phyloP scores from a whole-genome alignment of 2,113 vertebrate genomes.

The Dipodomys spectabilis region DNA sequence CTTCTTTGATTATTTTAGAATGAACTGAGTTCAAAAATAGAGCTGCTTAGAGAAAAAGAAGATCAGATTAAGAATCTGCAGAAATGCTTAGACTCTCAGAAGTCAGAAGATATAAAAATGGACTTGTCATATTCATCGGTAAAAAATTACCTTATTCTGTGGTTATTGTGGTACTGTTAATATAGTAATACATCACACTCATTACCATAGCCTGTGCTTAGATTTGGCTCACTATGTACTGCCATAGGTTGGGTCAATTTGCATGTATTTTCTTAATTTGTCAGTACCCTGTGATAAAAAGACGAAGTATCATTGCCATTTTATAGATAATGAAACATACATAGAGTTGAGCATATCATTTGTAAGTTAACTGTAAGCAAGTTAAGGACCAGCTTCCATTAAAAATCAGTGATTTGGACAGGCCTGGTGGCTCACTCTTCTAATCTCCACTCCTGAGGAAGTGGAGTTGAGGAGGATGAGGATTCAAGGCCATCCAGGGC shows the following conservation, averaged over 20 bases:
- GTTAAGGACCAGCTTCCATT: background rate
- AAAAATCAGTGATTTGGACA: background rate
- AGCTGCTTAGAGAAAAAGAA: slow-evolving; percentile 88
- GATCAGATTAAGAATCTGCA: slow-evolving; percentile 87
- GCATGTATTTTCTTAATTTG: slow-evolving; percentile 8
- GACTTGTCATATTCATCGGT: slow-evolving; percentile 78
- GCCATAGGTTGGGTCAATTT: background rate
- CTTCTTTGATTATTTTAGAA: slow-evolving; percentile 83
- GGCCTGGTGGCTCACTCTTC: too few species aligned
- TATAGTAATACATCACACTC: background rate
- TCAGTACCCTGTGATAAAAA: background rate
- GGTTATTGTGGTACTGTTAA: background rate
- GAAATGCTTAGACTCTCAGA: slow-evolving; percentile 81
- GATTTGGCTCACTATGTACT: background rate
- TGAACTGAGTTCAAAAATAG: slow-evolving; percentile 85
- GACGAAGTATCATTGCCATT: background rate
- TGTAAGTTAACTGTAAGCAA: background rate
- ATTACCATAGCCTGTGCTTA: background rate
- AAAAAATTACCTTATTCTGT: slow-evolving; percentile 56
- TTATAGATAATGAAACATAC: background rate
- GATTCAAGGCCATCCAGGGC: too few species aligned
- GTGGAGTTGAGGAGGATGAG: too few species aligned
- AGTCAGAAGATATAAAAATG: slow-evolving; percentile 62
- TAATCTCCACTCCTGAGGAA: too few species aligned
- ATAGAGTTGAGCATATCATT: background rate